Evolutionary conservation across 2,888 invertebrate species (phyloP).

Genomic region (Agrotis segetum): DNA sequence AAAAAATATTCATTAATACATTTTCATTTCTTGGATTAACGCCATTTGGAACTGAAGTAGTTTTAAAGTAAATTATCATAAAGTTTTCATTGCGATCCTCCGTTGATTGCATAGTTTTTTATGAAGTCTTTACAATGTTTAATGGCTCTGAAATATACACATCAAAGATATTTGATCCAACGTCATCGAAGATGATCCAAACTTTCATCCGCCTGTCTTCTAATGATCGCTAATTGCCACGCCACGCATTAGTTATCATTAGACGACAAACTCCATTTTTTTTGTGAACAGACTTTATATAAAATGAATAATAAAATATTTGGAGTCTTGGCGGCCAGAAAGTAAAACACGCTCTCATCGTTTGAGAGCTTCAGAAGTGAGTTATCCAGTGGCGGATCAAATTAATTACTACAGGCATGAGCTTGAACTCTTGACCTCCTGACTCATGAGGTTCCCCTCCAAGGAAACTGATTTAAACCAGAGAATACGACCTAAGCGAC

Average conservation of each 20-base stretch:
- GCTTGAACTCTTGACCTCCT: conserved; percentile 29
- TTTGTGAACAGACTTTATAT: neutral
- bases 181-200: neutral
- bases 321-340: conserved; percentile 10
- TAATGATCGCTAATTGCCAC: conserved; percentile 26
- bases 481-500: conserved; percentile 20
- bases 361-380: conserved; percentile 22
- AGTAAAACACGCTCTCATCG: conserved; percentile 4
- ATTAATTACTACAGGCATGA: conserved; percentile 1
- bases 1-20: neutral
- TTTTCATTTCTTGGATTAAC: neutral
- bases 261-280: conserved; percentile 8
- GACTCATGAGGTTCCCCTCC: conserved; percentile 56
- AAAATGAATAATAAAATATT: neutral
- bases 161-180: neutral
- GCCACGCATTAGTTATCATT: conserved; percentile 24
- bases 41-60: conserved; percentile 29
- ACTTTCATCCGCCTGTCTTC: conserved; percentile 33
- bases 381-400: conserved; percentile 50
- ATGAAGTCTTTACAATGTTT: neutral
- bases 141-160: conserved; percentile 8
- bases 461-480: conserved; percentile 13
- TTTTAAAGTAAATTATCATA: neutral
- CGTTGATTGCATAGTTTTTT: conserved; percentile 34
- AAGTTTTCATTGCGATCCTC: conserved; percentile 19